Evolutionary conservation across 2,888 invertebrate species (phyloP), one percentile per base, ranked within the genome.

Genomic region (Pseudococcus viburni): DNA sequence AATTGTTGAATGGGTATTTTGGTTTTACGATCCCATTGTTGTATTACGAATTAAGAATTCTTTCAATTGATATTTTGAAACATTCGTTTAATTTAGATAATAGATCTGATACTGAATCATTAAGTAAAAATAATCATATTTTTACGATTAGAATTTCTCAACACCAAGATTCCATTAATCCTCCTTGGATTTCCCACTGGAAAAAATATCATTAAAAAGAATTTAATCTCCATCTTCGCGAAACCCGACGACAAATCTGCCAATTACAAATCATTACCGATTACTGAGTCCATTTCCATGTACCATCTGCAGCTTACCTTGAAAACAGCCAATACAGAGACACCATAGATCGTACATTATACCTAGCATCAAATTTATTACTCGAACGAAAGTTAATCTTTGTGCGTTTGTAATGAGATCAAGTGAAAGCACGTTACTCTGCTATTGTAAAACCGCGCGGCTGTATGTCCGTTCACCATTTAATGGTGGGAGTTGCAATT

Each of bases 381-480:
- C 42, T 42, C 42, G 0, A 42, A 80, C 80, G 80, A 80, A 80
- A 80, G 42, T 39, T 80, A 42, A 80, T 80, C 80, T 80, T n/a
- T 15, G 80, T 42, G 80, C 80, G 80, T 80, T n/a, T 42, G 42
- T 46, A 80, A 80, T 42, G 80, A 80, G 80, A 80, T 80, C 80
- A 80, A 80, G 80, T 80, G 80, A 80, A 80, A 80, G 80, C 80
- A 80, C n/a, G 80, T 80, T 80, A 19, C 80, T 80, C 7, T 19
- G 19, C 19, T 59, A 59, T 80, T 80, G 80, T 80, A 80, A 80
- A 80, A n/a, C 80, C 42, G 80, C 80, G 19, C 42, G 80, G 80
- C 9, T 42, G 19, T 22, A 42, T 42, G 80, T 80, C 42, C 80
- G 42, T 11, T 6, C n/a, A 80, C 42, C 46, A n/a, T 80, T 42